These are phyloP conservation scores for Drosophila persimilis DNA, from an alignment of 1,140 invertebrate genomes.

Conservation along the genomic window DNA sequence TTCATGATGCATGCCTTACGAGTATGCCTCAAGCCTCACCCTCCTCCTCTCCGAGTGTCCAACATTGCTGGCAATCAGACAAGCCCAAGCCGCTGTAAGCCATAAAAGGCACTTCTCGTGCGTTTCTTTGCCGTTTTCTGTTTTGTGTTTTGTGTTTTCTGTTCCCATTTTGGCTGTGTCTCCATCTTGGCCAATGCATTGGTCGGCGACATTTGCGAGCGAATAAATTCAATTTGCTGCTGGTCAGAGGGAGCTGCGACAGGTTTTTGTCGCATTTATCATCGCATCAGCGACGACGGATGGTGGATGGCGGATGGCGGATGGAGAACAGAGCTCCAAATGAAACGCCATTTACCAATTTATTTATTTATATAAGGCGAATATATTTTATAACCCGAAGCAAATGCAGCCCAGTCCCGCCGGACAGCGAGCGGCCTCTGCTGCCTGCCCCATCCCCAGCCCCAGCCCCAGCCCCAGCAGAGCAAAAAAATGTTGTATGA, in stretches of 20 bases:
- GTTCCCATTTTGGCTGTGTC: slow-evolving; percentile 43
- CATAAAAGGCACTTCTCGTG: slow-evolving; percentile 56
- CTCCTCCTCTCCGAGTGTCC: slow-evolving; percentile 30
- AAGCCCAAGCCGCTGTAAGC: slow-evolving; percentile 50
- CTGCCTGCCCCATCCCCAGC: neutral
- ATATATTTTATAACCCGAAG: slow-evolving; percentile 80
- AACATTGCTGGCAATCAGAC: slow-evolving; percentile 59
- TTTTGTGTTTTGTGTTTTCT: slow-evolving; percentile 18
- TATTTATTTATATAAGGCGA: slow-evolving; percentile 82
- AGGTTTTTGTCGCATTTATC: slow-evolving; percentile 81
- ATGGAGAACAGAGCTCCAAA: slow-evolving; percentile 45
- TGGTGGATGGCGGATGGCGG: neutral
- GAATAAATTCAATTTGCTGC: slow-evolving; percentile 80
- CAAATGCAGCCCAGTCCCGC: slow-evolving; percentile 49
- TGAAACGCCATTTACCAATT: slow-evolving; percentile 80
- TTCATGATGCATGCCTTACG: slow-evolving; percentile 11
- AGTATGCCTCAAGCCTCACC: neutral
- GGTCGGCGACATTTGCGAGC: slow-evolving; percentile 61
- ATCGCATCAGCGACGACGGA: slow-evolving; percentile 65
- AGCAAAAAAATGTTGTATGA: slow-evolving; percentile 76
- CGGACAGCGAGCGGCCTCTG: slow-evolving; percentile 12
- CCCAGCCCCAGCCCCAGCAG: neutral
- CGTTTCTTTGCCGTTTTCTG: slow-evolving; percentile 4
- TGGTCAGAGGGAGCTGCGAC: slow-evolving; percentile 65
- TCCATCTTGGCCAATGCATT: slow-evolving; percentile 32